Evolutionary conservation across 2,888 invertebrate genomes (phyloP).

Genomic region (Empis stercorea): DNA sequence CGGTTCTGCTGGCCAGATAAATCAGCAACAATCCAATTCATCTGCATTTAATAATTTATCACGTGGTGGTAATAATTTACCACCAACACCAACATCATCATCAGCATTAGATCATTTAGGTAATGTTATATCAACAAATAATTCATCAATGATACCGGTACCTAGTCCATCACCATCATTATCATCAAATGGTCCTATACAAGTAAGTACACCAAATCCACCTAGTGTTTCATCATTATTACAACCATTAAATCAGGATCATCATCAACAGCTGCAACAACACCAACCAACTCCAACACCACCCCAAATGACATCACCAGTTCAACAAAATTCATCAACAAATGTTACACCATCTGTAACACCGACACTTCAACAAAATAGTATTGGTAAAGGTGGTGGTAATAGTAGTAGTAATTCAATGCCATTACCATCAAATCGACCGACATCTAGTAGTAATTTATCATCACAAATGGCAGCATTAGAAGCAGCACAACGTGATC

Average conservation of each 20-base stretch:
- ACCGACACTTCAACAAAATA: conserved; percentile 19
- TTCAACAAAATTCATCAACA: conserved; percentile 20
- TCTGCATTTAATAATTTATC: conserved; percentile 23
- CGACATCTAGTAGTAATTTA: conserved; percentile 39
- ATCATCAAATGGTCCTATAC: conserved; percentile 37
- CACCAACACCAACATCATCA: conserved; percentile 39
- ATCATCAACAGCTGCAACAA: conserved; percentile 21
- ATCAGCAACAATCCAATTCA: conserved; percentile 18
- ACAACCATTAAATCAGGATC: conserved; percentile 41
- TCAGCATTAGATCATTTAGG: conserved; percentile 12
- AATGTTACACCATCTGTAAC: conserved; percentile 25
- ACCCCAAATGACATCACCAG: conserved; percentile 23
- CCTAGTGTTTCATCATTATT: conserved; percentile 44
- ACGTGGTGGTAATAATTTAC: conserved; percentile 25
- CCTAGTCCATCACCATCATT: conserved; percentile 38
- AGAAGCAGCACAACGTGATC: conserved; percentile 52
- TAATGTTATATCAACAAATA: conserved; percentile 2
- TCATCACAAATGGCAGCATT: conserved; percentile 63
- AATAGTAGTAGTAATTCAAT: conserved; percentile 17
- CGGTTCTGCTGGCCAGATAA: conserved; percentile 35
- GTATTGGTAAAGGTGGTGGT: conserved; percentile 23
- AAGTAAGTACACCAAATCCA: conserved; percentile 44
- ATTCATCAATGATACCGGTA: conserved; percentile 37
- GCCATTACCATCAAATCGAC: conserved; percentile 18
- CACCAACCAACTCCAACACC: conserved; percentile 25